Percentiles rank a stretch among this genome's conserved stretches.
phyloP scores from a whole-genome alignment of 2,113 vertebrate genomes.

The Pithys albifrons region DNA sequence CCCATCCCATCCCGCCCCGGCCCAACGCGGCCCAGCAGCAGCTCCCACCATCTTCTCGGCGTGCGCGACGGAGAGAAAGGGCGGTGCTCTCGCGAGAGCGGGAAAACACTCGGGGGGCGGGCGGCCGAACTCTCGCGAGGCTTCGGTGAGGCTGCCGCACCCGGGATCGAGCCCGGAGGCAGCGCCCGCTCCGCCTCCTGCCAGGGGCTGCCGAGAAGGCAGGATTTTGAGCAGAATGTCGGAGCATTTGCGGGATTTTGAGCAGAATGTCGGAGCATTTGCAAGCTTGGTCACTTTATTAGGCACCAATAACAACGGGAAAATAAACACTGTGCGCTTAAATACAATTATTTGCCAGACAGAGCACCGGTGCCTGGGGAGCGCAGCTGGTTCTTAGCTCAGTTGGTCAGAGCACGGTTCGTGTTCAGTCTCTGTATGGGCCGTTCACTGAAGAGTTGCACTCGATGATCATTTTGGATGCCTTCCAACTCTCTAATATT shows the following conservation, averaged over 20 bases:
- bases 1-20: rapidly evolving
- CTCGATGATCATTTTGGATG: not conserved
- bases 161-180: rapidly evolving
- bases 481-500: not conserved
- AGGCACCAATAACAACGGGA: rapidly evolving
- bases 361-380: not conserved
- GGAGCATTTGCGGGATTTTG: rapidly evolving
- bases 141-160: rapidly evolving
- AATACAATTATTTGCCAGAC: rapidly evolving
- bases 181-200: rapidly evolving
- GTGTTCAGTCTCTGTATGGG: not conserved
- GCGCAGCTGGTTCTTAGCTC: rapidly evolving
- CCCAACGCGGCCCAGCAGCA: rapidly evolving
- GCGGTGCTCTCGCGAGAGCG: not conserved
- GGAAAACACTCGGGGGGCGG: rapidly evolving
- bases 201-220: rapidly evolving
- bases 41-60: constrained; percentile 28
- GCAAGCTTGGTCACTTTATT: not conserved
- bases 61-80: not conserved
- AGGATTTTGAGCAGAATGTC: rapidly evolving
- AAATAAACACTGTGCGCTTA: not conserved
- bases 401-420: not conserved
- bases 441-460: not conserved
- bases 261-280: rapidly evolving
- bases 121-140: not conserved